Conservation (phyloP, 2,113 vertebrate species). For the Dermatemys mawii region DNA sequence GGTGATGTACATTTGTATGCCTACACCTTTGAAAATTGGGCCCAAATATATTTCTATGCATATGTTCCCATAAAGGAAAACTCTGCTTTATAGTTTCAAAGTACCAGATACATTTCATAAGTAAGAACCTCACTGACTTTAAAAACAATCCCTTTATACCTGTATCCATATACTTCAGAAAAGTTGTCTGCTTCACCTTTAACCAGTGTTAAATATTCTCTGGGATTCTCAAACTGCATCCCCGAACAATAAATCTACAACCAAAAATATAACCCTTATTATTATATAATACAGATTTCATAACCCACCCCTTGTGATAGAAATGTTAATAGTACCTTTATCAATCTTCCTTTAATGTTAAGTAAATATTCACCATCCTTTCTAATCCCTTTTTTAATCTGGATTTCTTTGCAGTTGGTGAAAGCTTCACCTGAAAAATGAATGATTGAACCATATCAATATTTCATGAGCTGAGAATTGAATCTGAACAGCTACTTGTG, state of each 20-base stretch:
- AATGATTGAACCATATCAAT: conserved; percentile 44
- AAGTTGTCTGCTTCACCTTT: conserved; percentile 94
- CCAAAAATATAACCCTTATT: conserved; percentile 36
- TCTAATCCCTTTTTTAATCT: conserved; percentile 82
- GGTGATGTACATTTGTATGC: background rate
- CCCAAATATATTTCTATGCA: background rate
- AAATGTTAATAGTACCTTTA: conserved; percentile 84
- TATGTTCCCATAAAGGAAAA: background rate
- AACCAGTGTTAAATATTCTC: conserved; percentile 90
- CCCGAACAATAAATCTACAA: conserved; percentile 90
- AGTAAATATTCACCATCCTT: conserved; percentile 91
- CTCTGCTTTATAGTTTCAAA: background rate
- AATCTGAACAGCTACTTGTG: background rate
- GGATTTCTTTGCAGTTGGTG: conserved; percentile 89
- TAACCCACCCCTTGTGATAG: conserved; percentile 1
- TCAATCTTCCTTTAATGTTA: conserved; percentile 84
- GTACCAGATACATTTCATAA: background rate
- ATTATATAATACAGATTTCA: conserved; percentile 19
- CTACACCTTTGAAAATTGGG: background rate
- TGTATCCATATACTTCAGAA: conserved; percentile 93
- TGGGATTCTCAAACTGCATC: conserved; percentile 89
- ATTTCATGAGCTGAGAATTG: background rate
- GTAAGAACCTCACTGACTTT: background rate
- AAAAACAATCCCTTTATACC: no score
- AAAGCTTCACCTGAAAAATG: conserved; percentile 85